Percentiles rank a stretch among this genome's conserved stretches.
Evolutionary conservation across 2,888 invertebrate genomes (phyloP).

Genomic region (Hypselothyrea guttata): DNA sequence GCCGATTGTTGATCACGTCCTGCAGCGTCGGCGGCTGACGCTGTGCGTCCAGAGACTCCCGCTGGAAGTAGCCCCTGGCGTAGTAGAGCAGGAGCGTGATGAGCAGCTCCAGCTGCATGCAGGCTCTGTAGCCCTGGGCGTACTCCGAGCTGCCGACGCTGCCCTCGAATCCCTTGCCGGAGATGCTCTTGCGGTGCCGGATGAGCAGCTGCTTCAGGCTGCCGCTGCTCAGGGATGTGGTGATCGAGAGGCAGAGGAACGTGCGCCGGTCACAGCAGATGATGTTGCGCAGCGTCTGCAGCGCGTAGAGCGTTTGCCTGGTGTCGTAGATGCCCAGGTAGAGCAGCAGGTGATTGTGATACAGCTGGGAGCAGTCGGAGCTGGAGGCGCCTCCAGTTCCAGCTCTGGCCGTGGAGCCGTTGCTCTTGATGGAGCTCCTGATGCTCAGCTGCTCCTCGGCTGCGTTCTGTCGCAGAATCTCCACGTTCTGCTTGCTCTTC

Average conservation of each 20-base stretch:
- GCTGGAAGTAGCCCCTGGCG: slow-evolving; percentile 87
- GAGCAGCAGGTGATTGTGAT: slow-evolving; percentile 92
- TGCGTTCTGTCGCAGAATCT: slow-evolving; percentile 81
- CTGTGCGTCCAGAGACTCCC: slow-evolving; percentile 72
- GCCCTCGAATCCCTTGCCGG: slow-evolving; percentile 87
- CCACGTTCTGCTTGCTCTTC: slow-evolving; percentile 82
- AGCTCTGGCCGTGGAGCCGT: slow-evolving; percentile 52
- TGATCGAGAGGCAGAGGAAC: slow-evolving; percentile 89
- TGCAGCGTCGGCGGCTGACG: slow-evolving; percentile 85
- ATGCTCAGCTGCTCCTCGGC: slow-evolving; percentile 62
- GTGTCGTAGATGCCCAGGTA: slow-evolving; percentile 92
- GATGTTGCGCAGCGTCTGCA: slow-evolving; percentile 89
- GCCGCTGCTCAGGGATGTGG: slow-evolving; percentile 86
- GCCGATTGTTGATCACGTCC: slow-evolving; percentile 89
- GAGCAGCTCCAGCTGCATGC: slow-evolving; percentile 91
- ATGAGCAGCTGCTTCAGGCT: slow-evolving; percentile 82
- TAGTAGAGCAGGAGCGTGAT: slow-evolving; percentile 90
- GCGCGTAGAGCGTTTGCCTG: slow-evolving; percentile 87
- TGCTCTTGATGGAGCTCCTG: slow-evolving; percentile 61
- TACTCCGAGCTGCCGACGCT: slow-evolving; percentile 86
- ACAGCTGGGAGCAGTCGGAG: slow-evolving; percentile 81
- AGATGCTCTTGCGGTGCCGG: slow-evolving; percentile 90
- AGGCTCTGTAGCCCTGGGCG: slow-evolving; percentile 87
- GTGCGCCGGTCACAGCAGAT: slow-evolving; percentile 87
- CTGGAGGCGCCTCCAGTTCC: slow-evolving; percentile 12